Evolutionary conservation across 2,888 invertebrate genomes (phyloP), one percentile per base, ranked within the genome.

Genomic region (Agrochola circellaris): DNA sequence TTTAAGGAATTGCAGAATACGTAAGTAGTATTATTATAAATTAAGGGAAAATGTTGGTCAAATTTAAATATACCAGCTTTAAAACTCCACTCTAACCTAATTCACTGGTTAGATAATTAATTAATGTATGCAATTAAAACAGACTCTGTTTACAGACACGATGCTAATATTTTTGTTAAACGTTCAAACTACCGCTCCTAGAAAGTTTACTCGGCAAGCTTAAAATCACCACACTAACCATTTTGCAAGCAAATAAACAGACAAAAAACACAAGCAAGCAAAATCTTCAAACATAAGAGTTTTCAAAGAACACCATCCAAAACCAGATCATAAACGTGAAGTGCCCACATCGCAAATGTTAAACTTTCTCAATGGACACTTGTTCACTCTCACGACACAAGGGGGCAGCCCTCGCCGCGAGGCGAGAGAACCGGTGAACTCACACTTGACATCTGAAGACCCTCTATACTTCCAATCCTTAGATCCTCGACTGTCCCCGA

Each of bases 361-460:
- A 87, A 87, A 83, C 82, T 79, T 87, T 88, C 73, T 87, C 82
- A 87, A 86, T 79, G 83, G 87, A 88, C 89, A 87, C 88, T 90
- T 85, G 86, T 89, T 80, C 85, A 68, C 83, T 82, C 88, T 85
- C 79, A 76, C 84, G 80, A 80, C 86, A 83, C 79, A 81, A 87
- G 89, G 85, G 86, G 87, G 76, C 80, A 54, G 83, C 83, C 79
- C 86, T 76, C 81, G 11, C 62, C 1, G n/a, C 26, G 77, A 60
- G 51, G 65, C 56, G 60, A 67, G 72, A 64, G 83, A 70, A 75
- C 76, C 73, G 72, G 72, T 76, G 85, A 83, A 87, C 82, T 68
- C 72, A 76, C 81, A 83, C 80, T 86, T 81, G 79, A 83, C 86
- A 83, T 74, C 72, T 51, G 45, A 65, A 87, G 87, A 61, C 72